Percentiles rank a stretch among this genome's conserved stretches.
These are phyloP conservation scores for Papilio aristodemus DNA, from an alignment of 1,140 invertebrate species.

Conservation along the genomic window DNA sequence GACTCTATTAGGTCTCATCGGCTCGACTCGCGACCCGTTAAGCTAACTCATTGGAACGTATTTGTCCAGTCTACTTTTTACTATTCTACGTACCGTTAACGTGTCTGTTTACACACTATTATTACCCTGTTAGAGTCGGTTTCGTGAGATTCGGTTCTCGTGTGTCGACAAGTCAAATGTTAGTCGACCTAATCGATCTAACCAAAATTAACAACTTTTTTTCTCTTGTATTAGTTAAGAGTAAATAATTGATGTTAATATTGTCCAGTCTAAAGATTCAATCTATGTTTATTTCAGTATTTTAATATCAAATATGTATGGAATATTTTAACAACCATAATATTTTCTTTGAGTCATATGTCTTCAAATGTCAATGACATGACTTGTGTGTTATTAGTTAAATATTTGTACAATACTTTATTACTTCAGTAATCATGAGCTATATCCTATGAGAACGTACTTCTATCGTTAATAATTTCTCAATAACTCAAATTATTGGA, in stretches of 20 bases:
- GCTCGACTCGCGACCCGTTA: slow-evolving; percentile 57
- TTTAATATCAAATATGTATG: too few relatives aligned
- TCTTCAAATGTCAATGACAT: too few relatives aligned
- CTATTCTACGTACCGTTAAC: slow-evolving; percentile 73
- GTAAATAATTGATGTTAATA: not conserved
- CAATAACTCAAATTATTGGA: too few relatives aligned
- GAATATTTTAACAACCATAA: too few relatives aligned
- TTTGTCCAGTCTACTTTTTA: slow-evolving; percentile 79
- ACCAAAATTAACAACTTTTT: not conserved
- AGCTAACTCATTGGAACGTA: slow-evolving; percentile 72
- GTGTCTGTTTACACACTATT: slow-evolving; percentile 69
- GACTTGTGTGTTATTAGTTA: too few relatives aligned
- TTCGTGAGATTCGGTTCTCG: slow-evolving; percentile 41
- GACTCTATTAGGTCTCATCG: slow-evolving; percentile 16
- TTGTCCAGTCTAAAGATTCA: not conserved
- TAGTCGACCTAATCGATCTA: not conserved
- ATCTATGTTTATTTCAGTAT: too few relatives aligned
- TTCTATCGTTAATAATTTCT: too few relatives aligned
- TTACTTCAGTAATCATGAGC: too few relatives aligned
- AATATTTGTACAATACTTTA: too few relatives aligned
- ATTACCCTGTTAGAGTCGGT: slow-evolving; percentile 63
- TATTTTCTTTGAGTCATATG: too few relatives aligned
- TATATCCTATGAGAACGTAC: too few relatives aligned
- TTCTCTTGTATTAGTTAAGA: not conserved
- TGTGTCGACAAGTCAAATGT: not conserved